Percentiles rank a stretch among this genome's conserved stretches.
Conservation (phyloP, 2,888 invertebrate species). For the Pollenia angustigena region DNA sequence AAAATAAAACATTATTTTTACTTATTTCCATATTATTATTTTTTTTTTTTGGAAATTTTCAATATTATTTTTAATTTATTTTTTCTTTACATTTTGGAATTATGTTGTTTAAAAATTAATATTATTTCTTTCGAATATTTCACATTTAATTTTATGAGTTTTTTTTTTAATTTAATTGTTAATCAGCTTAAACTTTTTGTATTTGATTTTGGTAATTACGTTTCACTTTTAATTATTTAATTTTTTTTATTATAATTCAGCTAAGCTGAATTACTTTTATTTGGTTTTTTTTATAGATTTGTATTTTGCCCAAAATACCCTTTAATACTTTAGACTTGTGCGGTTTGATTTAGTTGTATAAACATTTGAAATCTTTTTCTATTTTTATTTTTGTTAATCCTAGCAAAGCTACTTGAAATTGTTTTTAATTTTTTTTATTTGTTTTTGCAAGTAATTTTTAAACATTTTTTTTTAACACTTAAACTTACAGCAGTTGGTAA, state of each 20-base stretch:
- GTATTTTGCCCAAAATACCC: conserved; percentile 2
- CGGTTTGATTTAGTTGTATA: conserved; percentile 68
- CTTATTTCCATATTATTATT: too few species aligned
- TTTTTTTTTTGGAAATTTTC: too few species aligned
- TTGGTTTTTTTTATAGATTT: neutral
- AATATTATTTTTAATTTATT: too few species aligned
- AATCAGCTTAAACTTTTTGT: conserved; percentile 16
- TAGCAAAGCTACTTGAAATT: conserved; percentile 63
- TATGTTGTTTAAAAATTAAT: neutral
- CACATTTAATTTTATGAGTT: neutral
- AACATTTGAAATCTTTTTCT: conserved; percentile 40
- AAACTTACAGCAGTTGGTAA: conserved; percentile 60
- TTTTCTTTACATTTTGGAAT: neutral
- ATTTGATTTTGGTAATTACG: conserved; percentile 3
- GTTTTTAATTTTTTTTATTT: conserved; percentile 50
- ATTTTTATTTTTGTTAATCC: conserved; percentile 53
- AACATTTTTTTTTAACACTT: conserved; percentile 35
- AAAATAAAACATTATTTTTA: too few species aligned
- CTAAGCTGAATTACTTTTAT: conserved; percentile 50
- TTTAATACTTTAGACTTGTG: conserved; percentile 66
- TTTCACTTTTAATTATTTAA: conserved; percentile 59
- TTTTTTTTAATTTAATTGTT: neutral
- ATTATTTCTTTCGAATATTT: neutral
- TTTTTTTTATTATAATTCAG: conserved; percentile 52
- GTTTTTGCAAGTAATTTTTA: conserved; percentile 1